A percentile compares a stretch with the other conserved stretches of the same genome.
Conservation (phyloP, 2,797 vertebrate genomes). For the Neosalanx taihuensis region DNA sequence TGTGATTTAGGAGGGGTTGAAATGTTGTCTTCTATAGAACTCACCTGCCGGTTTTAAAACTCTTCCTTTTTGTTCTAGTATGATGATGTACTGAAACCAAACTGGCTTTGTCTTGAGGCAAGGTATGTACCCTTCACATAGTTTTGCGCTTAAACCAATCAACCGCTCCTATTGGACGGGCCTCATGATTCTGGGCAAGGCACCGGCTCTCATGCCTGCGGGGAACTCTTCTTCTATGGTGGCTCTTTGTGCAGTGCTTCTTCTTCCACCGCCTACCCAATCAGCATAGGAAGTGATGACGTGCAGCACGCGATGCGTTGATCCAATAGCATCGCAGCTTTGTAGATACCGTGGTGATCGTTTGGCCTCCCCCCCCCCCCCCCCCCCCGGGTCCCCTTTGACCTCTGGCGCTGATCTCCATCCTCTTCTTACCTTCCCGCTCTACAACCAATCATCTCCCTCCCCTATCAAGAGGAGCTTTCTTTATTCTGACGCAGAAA, state of each 20-base stretch:
- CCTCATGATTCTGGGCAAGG: slow-evolving; percentile 51
- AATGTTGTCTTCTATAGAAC: not conserved
- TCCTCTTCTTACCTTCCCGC: not conserved
- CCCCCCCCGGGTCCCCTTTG: not conserved
- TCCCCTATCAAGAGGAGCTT: not conserved
- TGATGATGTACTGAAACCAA: slow-evolving; percentile 69
- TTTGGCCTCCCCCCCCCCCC: slow-evolving; percentile 18
- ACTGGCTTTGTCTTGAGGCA: slow-evolving; percentile 54
- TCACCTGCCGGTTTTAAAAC: slow-evolving; percentile 37
- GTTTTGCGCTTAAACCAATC: slow-evolving; percentile 63
- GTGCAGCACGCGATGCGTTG: slow-evolving; percentile 31
- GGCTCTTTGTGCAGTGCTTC: slow-evolving; percentile 38
- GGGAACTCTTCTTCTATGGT: slow-evolving; percentile 33
- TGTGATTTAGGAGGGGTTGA: not conserved
- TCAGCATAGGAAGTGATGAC: slow-evolving; percentile 34
- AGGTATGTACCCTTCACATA: slow-evolving; percentile 69
- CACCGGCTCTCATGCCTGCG: slow-evolving; percentile 30
- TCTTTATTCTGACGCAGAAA: not conserved
- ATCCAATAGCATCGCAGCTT: slow-evolving; percentile 35
- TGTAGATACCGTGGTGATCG: slow-evolving; percentile 22
- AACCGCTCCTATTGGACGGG: slow-evolving; percentile 36
- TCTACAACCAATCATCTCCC: not conserved
- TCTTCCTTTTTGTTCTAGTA: slow-evolving; percentile 73
- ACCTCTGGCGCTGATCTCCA: not conserved
- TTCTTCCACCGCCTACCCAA: slow-evolving; percentile 54